Evolutionary conservation across 2,113 vertebrate species (phyloP), one percentile per base, ranked within the genome.

Genomic region (Macrotis lagotis): DNA sequence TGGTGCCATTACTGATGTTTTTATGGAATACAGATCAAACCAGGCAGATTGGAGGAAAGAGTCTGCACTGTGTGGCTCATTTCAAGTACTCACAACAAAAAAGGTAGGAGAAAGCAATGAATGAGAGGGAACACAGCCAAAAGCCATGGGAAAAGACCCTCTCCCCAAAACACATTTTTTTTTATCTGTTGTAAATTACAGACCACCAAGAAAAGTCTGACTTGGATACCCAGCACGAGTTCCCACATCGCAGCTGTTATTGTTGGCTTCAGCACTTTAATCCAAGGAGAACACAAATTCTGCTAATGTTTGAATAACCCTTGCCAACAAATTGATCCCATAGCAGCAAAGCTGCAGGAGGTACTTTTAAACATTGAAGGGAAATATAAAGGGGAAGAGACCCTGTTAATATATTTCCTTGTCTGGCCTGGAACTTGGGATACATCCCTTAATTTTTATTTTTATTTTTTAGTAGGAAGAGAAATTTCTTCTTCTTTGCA

Each of bases 161-260:
- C 94, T 94, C 93, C 48, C 9, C 55, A 51, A 74, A 91, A 96
- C 94, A 97, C 96, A 89, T 88, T 95, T 92, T 98, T 98, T 98
- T 98, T 98, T 97, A 94, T 96, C 90, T 96, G 95, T 74, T 98
- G 96, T 97, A 97, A 98, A 98, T 95, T 90, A 97, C 92, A 98
- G 98, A 98, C 98, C 98, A 98, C 96, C 98, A 97, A 97, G 96
- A 98, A 91, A 96, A 97, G 96, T 92, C 92, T 96, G 97, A 97
- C 94, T 98, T 98, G 93, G 97, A 96, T 96, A 98, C 88, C 92
- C 93, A 97, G 97, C 47, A 74, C 6, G 91, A 98, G 97, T 98
- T 98, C 98, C 98, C 98, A 98, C 97, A 98, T n/a, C 8, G 97
- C 97, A 95, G 95, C 90, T 98, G 97, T 98, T 98, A 98, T 98